Percentiles rank a stretch among this genome's conserved stretches.
phyloP scores from a whole-genome alignment of 2,113 vertebrate genomes.

The Oreochromis tanganicae region DNA sequence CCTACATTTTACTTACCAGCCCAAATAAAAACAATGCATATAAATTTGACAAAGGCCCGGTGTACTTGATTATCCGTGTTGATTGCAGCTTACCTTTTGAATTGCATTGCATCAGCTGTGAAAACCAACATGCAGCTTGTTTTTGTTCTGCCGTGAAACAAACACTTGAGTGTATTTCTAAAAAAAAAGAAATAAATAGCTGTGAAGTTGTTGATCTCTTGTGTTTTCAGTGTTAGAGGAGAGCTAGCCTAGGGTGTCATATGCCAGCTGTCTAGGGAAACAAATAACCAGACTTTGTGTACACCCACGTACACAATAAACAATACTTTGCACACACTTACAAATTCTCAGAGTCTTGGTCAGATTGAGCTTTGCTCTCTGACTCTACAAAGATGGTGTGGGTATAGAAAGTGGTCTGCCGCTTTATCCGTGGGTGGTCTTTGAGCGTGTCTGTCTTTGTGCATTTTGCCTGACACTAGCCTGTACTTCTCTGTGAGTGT shows the following conservation, averaged over 20 bases:
- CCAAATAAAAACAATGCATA: neutral
- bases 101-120: neutral
- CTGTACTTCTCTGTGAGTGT: constrained; percentile 1
- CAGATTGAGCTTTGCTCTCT: constrained; percentile 5
- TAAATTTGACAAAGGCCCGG: neutral
- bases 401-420: constrained; percentile 10
- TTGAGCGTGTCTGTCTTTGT: neutral
- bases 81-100: neutral
- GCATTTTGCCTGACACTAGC: neutral
- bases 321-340: neutral
- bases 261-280: neutral
- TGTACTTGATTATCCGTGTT: neutral
- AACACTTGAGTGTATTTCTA: neutral
- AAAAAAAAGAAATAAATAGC: neutral
- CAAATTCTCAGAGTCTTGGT: neutral
- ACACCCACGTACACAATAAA: neutral
- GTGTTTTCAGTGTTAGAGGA: neutral
- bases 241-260: neutral
- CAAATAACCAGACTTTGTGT: neutral
- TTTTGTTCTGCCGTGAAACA: neutral
- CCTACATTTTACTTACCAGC: neutral
- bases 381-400: constrained; percentile 9
- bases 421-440: constrained; percentile 11
- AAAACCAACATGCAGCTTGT: constrained; percentile 1
- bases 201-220: neutral